Evolutionary conservation across 2,113 vertebrate species (phyloP).

Genomic region (Nannobrachium achirus): DNA sequence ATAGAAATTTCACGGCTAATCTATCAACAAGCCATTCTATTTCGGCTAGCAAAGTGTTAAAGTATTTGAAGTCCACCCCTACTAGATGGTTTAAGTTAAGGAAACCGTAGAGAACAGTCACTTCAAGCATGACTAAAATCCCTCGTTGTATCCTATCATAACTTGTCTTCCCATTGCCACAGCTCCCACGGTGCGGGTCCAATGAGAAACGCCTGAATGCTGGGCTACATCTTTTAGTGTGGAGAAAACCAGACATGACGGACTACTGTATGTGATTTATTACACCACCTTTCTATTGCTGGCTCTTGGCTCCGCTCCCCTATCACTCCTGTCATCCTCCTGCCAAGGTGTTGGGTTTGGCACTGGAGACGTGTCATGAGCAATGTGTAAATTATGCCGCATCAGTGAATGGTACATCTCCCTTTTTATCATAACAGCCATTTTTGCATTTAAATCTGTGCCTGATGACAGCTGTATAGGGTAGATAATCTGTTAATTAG

Average conservation of each 20-base stretch:
- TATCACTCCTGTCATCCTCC: not conserved
- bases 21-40: no score
- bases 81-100: no score
- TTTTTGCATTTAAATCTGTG: not conserved
- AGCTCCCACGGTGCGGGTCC: not conserved
- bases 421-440: not conserved
- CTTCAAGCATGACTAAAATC: no score
- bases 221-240: not conserved
- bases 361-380: not conserved
- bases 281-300: not conserved
- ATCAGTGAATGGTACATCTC: constrained; percentile 4
- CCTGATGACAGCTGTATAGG: not conserved
- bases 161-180: not conserved
- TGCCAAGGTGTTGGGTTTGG: constrained; percentile 19
- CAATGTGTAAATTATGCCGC: not conserved
- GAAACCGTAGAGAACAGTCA: no score
- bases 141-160: not conserved
- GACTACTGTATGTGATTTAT: constrained; percentile 6
- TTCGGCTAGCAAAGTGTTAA: no score
- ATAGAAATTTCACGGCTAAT: no score
- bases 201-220: not conserved
- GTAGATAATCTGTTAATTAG: no score
- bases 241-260: constrained; percentile 13
- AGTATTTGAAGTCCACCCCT: no score
- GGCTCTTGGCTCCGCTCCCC: constrained; percentile 8